phyloP scores from a whole-genome alignment of 2,113 vertebrate species.

The Bos taurus region ARS-UCD2.0 NC_037337.1:81194501-81195000 shows the following conservation, averaged over 20 bases:
- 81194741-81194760: background rate
- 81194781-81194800: background rate
- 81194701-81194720: background rate
- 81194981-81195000: slow-evolving; percentile 26
- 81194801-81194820: background rate
- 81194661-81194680: background rate
- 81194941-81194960: background rate
- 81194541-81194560: slow-evolving; percentile 16
- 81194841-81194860: background rate
- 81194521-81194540: background rate
- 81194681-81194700: background rate
- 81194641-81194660: background rate
- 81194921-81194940: background rate
- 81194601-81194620: background rate
- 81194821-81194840: background rate
- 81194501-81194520: slow-evolving; percentile 36
- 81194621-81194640: background rate
- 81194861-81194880: background rate
- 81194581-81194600: background rate
- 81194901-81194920: background rate
- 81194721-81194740: background rate
- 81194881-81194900: background rate
- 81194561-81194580: slow-evolving; percentile 8
- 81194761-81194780: background rate
- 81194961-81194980: slow-evolving; percentile 19